Percentiles rank a stretch among this genome's conserved stretches.
Conservation (phyloP, 2,797 vertebrate species). For the Denticeps clupeoides region DNA sequence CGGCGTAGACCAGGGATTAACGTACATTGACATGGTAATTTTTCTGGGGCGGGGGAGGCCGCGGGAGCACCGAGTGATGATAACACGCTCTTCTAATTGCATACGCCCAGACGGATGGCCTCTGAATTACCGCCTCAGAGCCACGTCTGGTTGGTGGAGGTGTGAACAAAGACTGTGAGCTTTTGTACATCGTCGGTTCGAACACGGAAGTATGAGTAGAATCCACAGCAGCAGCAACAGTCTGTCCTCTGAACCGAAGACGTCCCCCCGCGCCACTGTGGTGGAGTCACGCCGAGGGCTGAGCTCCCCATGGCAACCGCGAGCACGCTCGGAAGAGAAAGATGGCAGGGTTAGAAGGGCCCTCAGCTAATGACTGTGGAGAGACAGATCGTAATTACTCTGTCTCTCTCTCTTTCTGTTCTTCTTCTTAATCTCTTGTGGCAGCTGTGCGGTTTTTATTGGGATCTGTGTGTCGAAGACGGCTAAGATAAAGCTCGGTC, state of each 20-base stretch:
- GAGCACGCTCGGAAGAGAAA: constrained; percentile 15
- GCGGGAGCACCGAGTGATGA: constrained; percentile 7
- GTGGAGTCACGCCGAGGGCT: constrained; percentile 18
- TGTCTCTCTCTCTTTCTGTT: constrained; percentile 21
- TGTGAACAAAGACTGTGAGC: no score
- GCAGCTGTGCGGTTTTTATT: constrained; percentile 21
- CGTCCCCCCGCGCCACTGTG: constrained; percentile 13
- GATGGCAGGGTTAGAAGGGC: constrained; percentile 27
- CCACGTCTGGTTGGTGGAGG: no score
- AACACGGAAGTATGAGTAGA: no score
- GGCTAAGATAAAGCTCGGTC: no score
- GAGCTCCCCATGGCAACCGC: constrained; percentile 26
- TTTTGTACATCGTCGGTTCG: not conserved
- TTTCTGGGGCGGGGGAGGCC: not conserved
- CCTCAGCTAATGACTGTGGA: constrained; percentile 24
- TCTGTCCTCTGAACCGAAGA: no score
- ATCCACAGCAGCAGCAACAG: no score
- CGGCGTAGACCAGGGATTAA: constrained; percentile 25
- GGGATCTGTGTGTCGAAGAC: constrained; percentile 8
- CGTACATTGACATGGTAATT: constrained; percentile 37
- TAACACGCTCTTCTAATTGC: constrained; percentile 32
- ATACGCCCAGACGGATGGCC: constrained; percentile 28
- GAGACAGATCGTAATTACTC: constrained; percentile 31
- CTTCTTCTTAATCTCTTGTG: constrained; percentile 29
- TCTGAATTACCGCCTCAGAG: no score